A percentile compares a stretch with the other conserved stretches of the same genome.
Conservation (phyloP, 1,140 invertebrate species). For the Drosophila orosa region DNA sequence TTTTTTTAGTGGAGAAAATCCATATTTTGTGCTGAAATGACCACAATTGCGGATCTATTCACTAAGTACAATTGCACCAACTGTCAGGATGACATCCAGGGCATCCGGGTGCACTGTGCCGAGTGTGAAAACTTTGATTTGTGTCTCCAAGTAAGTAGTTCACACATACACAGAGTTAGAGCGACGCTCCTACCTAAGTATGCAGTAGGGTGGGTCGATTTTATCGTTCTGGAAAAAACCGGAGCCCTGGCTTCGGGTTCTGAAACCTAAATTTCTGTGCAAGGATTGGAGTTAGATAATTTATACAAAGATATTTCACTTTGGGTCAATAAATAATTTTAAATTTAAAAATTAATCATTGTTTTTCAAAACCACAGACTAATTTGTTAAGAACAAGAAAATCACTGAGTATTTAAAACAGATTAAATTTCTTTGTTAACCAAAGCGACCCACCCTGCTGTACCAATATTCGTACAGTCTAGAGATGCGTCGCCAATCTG, state of each 20-base stretch:
- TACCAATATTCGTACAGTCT: slow-evolving; percentile 16
- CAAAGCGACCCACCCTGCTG: slow-evolving; percentile 17
- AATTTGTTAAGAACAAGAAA: not conserved
- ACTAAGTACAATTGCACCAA: slow-evolving; percentile 94
- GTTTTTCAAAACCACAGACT: not conserved
- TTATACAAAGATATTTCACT: no score
- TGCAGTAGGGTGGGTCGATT: slow-evolving; percentile 27
- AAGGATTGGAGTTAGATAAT: no score
- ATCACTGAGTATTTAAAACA: not conserved
- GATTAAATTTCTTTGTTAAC: not conserved
- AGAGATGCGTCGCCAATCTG: slow-evolving; percentile 33
- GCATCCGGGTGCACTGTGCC: slow-evolving; percentile 93
- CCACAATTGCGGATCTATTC: slow-evolving; percentile 86
- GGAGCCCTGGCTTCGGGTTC: not conserved
- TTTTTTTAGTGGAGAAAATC: slow-evolving; percentile 43
- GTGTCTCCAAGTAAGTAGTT: slow-evolving; percentile 93
- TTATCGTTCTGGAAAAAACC: not conserved
- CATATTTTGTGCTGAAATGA: slow-evolving; percentile 59
- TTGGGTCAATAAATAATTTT: no score
- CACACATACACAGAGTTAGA: slow-evolving; percentile 29
- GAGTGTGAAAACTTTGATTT: slow-evolving; percentile 94
- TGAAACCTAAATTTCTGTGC: not conserved
- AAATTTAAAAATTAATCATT: no score
- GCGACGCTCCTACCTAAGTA: slow-evolving; percentile 2
- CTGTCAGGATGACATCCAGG: slow-evolving; percentile 95